Conservation (phyloP, 2,797 vertebrate species). For the Channa striata region DNA sequence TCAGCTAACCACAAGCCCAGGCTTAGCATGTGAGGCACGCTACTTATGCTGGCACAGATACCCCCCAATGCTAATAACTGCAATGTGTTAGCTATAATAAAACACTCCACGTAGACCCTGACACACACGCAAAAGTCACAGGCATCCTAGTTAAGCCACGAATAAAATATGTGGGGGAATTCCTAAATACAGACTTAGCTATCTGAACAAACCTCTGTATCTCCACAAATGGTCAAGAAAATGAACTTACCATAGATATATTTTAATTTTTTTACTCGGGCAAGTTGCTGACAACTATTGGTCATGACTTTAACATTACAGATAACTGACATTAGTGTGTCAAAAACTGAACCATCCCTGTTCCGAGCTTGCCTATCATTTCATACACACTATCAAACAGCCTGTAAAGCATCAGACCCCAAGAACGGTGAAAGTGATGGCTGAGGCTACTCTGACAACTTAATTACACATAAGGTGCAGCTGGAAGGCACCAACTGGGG, state of each 20-base stretch:
- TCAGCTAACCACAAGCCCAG: conserved; percentile 83
- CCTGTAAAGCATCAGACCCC: conserved; percentile 55
- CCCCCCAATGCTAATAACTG: conserved; percentile 83
- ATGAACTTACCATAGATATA: not conserved
- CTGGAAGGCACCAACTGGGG: conserved; percentile 62
- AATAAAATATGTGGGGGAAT: conserved; percentile 43
- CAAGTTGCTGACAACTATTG: conserved; percentile 27
- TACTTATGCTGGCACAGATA: conserved; percentile 80
- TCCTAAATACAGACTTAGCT: conserved; percentile 28
- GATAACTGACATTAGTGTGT: conserved; percentile 25
- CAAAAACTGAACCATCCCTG: conserved; percentile 18
- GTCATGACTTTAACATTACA: conserved; percentile 23
- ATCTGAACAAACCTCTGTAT: not conserved
- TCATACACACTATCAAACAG: conserved; percentile 52
- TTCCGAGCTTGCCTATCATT: conserved; percentile 27
- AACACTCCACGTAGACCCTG: conserved; percentile 65
- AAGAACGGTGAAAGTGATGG: conserved; percentile 50
- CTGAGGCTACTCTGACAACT: conserved; percentile 71
- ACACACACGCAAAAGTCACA: conserved; percentile 29
- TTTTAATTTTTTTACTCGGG: conserved; percentile 21
- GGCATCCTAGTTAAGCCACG: conserved; percentile 26
- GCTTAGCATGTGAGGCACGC: conserved; percentile 84
- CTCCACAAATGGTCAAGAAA: conserved; percentile 1
- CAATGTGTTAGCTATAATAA: conserved; percentile 84
- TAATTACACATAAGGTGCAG: conserved; percentile 77